phyloP scores from a whole-genome alignment of 2,113 vertebrate genomes.

The Stegastes partitus region DNA sequence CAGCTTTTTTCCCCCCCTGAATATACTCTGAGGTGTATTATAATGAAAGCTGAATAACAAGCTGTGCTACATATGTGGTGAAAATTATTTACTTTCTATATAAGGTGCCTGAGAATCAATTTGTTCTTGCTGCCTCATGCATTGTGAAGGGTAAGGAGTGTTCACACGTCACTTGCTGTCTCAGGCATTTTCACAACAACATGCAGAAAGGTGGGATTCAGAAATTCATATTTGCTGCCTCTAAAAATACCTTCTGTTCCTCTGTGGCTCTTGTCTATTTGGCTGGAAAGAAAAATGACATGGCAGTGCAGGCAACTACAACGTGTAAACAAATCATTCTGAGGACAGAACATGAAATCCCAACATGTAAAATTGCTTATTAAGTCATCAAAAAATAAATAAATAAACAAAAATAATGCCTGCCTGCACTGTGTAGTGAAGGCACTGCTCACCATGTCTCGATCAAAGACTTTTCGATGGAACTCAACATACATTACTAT shows the following conservation, averaged over 20 bases:
- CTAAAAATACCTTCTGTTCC: conserved; percentile 7
- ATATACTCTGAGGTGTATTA: conserved; percentile 20
- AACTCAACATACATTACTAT: not conserved
- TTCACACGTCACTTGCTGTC: conserved; percentile 13
- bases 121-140: conserved; percentile 23
- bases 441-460: not conserved
- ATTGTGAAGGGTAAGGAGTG: conserved; percentile 27
- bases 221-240: not conserved
- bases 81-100: conserved; percentile 8
- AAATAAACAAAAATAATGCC: not conserved
- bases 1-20: not conserved
- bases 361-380: not conserved
- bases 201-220: not conserved
- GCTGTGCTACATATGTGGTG: not conserved
- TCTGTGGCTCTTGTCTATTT: not conserved
- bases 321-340: conserved; percentile 1
- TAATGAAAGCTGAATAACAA: conserved; percentile 32
- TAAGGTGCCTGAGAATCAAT: conserved; percentile 31
- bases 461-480: not conserved
- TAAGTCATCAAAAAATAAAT: conserved; percentile 3
- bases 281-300: conserved; percentile 11
- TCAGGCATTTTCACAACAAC: conserved; percentile 14
- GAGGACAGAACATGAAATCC: conserved; percentile 5
- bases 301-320: not conserved
- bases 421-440: not conserved